Evolutionary conservation across 2,797 vertebrate genomes (phyloP), one percentile per base, ranked within the genome.

Genomic region (Amazonetta brasiliensis): DNA sequence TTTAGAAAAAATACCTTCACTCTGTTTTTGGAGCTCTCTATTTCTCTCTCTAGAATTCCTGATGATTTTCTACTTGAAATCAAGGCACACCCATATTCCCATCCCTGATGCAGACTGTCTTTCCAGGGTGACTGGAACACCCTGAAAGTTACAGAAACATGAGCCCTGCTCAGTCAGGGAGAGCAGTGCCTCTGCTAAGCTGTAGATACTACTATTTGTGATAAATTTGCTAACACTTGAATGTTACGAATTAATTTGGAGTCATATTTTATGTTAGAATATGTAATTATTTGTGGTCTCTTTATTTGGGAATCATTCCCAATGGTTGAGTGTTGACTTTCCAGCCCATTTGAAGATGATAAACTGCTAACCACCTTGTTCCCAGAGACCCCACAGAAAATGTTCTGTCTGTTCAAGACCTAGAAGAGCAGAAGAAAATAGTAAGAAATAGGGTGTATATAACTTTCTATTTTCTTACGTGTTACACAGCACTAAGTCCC

Each of bases 291-390:
- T 52, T 84, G 8, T 60, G 5, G 18, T 71, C 14, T 59, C 28
- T 83, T 41, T 35, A 77, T 71, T 60, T 5, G n/a, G 6, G 9
- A 55, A 31, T 16, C 13, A 33, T 56, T 85, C 37, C 83, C 33
- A 5, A 43, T 43, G 11, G 12, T 41, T 31, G 58, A 9, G 15
- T 15, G 41, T 18, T 68, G 35, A 64, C 3, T 26, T 39, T 30
- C 10, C 2, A 3, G 9, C 20, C 20, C 7, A 0, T 43, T 11
- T 77, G 39, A 25, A 19, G 69, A 37, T 1, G 0, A 50, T 6
- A 71, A 46, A 41, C 17, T 69, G 4, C 5, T 52, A 69, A 17
- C 17, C 11, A n/a, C 6, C 3, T 71, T 71, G 11, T 12, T 67
- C 23, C 8, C 6, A 43, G 31, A 41, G 9, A 54, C 54, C 19